Evolutionary conservation across 2,113 vertebrate species (phyloP).

Genomic region (Scalopus aquaticus): DNA sequence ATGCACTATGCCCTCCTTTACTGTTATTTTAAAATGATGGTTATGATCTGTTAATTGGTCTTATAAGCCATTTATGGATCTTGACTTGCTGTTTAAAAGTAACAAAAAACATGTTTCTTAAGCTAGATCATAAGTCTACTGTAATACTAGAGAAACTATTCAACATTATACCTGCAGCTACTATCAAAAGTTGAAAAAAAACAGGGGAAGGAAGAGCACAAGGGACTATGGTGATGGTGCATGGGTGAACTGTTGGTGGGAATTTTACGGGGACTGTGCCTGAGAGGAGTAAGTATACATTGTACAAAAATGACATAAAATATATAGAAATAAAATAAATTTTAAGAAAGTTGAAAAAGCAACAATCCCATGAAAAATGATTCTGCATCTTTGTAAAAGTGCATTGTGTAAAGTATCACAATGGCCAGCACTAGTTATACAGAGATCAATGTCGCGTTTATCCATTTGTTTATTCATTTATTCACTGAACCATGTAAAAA

Average conservation of each 20-base stretch:
- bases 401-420: background rate
- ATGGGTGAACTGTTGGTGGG: no score
- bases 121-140: background rate
- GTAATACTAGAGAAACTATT: background rate
- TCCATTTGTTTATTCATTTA: background rate
- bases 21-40: conserved; percentile 9
- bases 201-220: no score
- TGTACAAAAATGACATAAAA: no score
- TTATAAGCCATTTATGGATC: background rate
- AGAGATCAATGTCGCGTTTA: background rate
- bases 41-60: background rate
- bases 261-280: no score
- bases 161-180: background rate
- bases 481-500: background rate
- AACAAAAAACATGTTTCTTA: background rate
- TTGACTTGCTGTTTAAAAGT: background rate
- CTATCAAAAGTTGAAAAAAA: background rate
- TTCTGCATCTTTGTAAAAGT: background rate
- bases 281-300: no score
- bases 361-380: background rate
- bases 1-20: background rate
- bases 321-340: no score
- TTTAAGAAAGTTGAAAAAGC: no score
- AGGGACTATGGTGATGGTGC: no score
- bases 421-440: background rate